Evolutionary conservation across 2,113 vertebrate genomes (phyloP), one percentile per base, ranked within the genome.

Genomic region (Nyctereutes procyonoides): DNA sequence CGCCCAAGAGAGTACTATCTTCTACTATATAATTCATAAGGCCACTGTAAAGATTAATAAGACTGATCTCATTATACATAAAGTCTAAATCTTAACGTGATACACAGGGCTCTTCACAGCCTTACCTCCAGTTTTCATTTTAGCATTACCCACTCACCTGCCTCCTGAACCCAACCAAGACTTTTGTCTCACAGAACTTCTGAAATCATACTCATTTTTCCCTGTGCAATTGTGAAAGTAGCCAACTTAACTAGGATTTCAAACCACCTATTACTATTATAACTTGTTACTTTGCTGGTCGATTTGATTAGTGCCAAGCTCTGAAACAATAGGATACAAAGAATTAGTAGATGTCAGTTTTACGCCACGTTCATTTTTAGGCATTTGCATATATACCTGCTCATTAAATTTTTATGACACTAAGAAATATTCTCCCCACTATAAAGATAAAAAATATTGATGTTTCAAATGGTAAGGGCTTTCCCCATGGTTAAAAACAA

Each of bases 311-410:
- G 48, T 19, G 58, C 35, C 20, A 96, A 91, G 12, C 35, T 86
- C 48, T 86, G 69, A 88, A 87, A 86, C 13, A 89, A 88, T 95
- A 90, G 32, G 4, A 3, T 89, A 65, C 9, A 71, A 32, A 82
- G 55, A 82, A 96, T 94, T 97, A 88, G 94, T 58, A 94, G 97
- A 92, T 69, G 85, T 10, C 60, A 91, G 28, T 74, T 95, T 35
- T 79, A 30, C 80, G 4, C 38, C 62, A 89, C 30, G 58, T 89
- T 89, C 22, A 89, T 86, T 83, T 95, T 77, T 85, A 96, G 77
- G 30, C 56, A 58, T 86, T 81, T 20, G 20, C n/a, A 94, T 88
- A 69, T 5, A 76, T 51, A 43, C 11, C 17, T 82, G n/a, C 43
- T 96, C 85, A 89, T 92, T 89, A 80, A 35, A 56, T 20, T 74